Evolutionary conservation across 2,888 invertebrate genomes (phyloP), one percentile per base, ranked within the genome.

Genomic region (Xanthorhoe designata): DNA sequence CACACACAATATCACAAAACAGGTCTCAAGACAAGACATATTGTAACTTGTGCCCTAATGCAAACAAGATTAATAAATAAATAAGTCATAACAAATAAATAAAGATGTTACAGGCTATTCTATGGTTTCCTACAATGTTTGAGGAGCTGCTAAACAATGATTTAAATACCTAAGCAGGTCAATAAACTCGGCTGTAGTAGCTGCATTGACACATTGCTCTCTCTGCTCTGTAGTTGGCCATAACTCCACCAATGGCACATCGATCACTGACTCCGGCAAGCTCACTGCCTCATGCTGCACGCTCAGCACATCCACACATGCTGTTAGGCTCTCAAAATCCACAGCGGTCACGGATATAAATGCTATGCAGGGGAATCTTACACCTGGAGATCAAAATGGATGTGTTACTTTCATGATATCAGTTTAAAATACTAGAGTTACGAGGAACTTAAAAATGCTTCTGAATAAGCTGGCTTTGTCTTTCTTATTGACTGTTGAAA

Each of bases 291-390:
- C 95, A 76, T 96, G 96, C 78, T 96, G 95, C 0, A 96, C 96
- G 2, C 95, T 95, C 1, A 95, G 80, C 0, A 96, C 94, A 61
- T 94, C 95, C 0, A 96, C 94, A 42, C 91, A 80, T 0, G 96
- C 96, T 0, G 90, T 85, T 0, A 96, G 80, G 24, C 92, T 89
- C 53, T 91, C 85, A 73, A 94, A 94, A 75, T 95, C 93, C 0
- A 95, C 92, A 4, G 94, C 90, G 61, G 94, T 91, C 0, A 96
- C 94, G 17, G 94, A 90, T 6, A 95, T 92, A 13, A 94, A 91
- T 0, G 95, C 95, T 35, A 96, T 88, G 55, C 95, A 95, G 0
- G 96, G 96, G 82, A 94, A 96, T 73, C 95, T 93, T 13, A 96
- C 95, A 69, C 95, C 94, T 84, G 85, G 3, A 85, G 87, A 52